Evolutionary conservation across 2,113 vertebrate genomes (phyloP).

Genomic region (Tor tambroides): DNA sequence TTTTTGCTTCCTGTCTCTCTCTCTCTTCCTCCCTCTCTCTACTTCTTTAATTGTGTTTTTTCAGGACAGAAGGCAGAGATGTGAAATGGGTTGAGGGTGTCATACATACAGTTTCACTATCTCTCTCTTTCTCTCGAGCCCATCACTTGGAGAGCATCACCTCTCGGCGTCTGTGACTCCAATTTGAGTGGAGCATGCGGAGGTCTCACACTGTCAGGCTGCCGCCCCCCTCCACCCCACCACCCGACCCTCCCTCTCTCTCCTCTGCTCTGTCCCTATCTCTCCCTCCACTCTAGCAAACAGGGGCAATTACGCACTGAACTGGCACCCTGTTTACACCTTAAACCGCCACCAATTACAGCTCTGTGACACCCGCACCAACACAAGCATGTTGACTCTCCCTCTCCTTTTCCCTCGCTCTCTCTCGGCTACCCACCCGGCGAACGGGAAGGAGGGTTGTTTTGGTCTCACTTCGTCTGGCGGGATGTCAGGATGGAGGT

Average conservation of each 20-base stretch:
- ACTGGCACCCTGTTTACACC: constrained; percentile 79
- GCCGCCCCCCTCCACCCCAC: constrained; percentile 26
- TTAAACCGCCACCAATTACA: constrained; percentile 76
- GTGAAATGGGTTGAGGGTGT: constrained; percentile 29
- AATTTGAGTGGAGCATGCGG: constrained; percentile 62
- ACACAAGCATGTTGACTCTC: constrained; percentile 52
- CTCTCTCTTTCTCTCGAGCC: constrained; percentile 19
- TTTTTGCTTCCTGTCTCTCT: neutral
- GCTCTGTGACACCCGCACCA: constrained; percentile 73
- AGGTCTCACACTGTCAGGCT: constrained; percentile 60
- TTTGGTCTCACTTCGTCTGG: constrained; percentile 50
- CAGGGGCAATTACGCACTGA: constrained; percentile 71
- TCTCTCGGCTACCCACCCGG: constrained; percentile 37
- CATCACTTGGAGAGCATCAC: constrained; percentile 45
- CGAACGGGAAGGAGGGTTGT: constrained; percentile 40
- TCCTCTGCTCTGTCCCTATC: constrained; percentile 11
- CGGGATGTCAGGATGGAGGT: constrained; percentile 42
- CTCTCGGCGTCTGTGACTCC: constrained; percentile 54
- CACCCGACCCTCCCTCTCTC: constrained; percentile 54
- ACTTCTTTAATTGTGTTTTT: constrained; percentile 39
- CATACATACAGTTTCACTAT: constrained; percentile 38
- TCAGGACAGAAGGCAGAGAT: constrained; percentile 10
- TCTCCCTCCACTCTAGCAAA: constrained; percentile 67
- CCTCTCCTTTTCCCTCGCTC: constrained; percentile 25
- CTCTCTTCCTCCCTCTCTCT: neutral